Evolutionary conservation across 1,140 invertebrate species (phyloP).

Genomic region (Chironomus striatipennis): DNA sequence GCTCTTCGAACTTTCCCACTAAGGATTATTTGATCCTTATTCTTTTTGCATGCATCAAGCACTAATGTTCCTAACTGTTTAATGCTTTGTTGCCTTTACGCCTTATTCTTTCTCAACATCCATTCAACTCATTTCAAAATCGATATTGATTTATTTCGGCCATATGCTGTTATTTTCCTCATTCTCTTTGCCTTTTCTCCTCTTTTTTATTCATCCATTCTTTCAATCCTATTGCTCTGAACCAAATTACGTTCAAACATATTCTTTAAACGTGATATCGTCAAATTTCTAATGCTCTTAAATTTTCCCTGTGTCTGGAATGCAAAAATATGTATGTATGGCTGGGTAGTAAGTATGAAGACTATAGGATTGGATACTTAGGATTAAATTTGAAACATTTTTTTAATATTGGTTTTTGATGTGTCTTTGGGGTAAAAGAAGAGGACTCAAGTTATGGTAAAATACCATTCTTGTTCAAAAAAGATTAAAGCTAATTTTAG

Average conservation of each 20-base stretch:
- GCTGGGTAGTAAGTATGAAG: background rate
- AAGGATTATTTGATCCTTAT: too few relatives aligned
- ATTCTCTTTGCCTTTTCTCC: too few relatives aligned
- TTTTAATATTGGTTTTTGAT: too few relatives aligned
- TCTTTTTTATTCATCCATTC: background rate
- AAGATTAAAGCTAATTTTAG: too few relatives aligned
- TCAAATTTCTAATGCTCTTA: conserved; percentile 13
- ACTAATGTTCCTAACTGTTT: background rate
- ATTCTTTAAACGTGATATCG: conserved; percentile 1
- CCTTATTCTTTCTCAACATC: background rate
- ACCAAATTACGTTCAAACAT: background rate
- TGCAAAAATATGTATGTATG: background rate
- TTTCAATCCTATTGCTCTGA: background rate
- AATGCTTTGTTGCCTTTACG: background rate
- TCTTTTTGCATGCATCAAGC: too few relatives aligned
- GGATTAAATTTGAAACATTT: too few relatives aligned
- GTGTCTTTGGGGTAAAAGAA: too few relatives aligned
- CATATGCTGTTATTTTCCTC: background rate
- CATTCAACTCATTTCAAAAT: background rate
- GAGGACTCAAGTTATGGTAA: too few relatives aligned
- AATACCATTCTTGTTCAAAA: too few relatives aligned
- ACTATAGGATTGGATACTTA: too few relatives aligned
- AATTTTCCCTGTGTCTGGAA: background rate
- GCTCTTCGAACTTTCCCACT: too few relatives aligned
- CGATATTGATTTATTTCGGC: conserved; percentile 8